Percentiles rank a stretch among this genome's conserved stretches.
These are phyloP conservation scores for Villa cingulata DNA, from an alignment of 2,888 invertebrate genomes.

Conservation along the genomic window DNA sequence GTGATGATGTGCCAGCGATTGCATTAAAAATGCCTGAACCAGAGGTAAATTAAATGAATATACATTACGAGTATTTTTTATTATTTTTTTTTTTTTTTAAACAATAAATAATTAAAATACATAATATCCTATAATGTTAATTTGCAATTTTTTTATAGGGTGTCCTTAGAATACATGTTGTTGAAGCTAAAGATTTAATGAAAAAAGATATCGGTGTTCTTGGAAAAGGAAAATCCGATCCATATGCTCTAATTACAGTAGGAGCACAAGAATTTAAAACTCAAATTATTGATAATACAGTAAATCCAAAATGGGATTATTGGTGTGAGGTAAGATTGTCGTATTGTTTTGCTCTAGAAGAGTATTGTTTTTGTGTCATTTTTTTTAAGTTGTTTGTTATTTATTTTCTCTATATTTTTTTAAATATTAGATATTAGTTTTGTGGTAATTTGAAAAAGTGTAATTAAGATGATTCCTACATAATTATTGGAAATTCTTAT, in stretches of 20 bases:
- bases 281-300: constrained; percentile 81
- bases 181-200: constrained; percentile 90
- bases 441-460: too few species aligned
- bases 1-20: constrained; percentile 68
- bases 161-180: constrained; percentile 81
- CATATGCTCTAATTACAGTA: constrained; percentile 82
- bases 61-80: not conserved
- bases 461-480: too few species aligned
- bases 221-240: constrained; percentile 95
- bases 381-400: too few species aligned
- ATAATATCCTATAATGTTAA: too few species aligned
- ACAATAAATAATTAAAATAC: too few species aligned
- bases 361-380: too few species aligned
- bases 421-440: too few species aligned
- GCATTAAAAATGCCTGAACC: constrained; percentile 82
- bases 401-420: too few species aligned
- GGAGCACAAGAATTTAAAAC: constrained; percentile 91
- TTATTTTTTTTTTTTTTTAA: constrained; percentile 6
- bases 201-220: constrained; percentile 88
- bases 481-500: too few species aligned
- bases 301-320: constrained; percentile 94
- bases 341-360: too few species aligned
- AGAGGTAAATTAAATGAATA: constrained; percentile 44
- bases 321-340: constrained; percentile 76
- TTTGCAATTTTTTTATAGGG: constrained; percentile 64